These are phyloP conservation scores for Pagetopsis macropterus DNA, from an alignment of 2,797 vertebrate species.

Conservation along the genomic window DNA sequence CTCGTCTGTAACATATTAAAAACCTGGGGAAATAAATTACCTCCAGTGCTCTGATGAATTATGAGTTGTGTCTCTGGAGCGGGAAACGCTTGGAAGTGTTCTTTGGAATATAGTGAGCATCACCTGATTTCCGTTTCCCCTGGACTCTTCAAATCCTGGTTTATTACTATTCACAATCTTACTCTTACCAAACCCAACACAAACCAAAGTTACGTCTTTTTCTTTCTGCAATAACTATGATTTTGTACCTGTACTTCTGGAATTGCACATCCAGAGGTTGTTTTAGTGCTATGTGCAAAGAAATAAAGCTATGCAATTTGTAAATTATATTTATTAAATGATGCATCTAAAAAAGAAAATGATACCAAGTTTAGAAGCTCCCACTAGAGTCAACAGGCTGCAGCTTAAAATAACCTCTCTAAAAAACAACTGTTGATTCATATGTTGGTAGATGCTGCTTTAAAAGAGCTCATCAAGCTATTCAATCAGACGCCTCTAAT, in stretches of 20 bases:
- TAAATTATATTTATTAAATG: not conserved
- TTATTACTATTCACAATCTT: constrained; percentile 30
- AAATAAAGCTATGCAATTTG: constrained; percentile 1
- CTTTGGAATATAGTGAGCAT: constrained; percentile 78
- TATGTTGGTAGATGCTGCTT: not conserved
- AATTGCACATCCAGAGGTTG: not conserved
- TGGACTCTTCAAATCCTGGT: constrained; percentile 14
- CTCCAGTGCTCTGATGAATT: constrained; percentile 88
- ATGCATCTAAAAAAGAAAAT: not conserved
- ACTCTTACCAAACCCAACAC: not conserved
- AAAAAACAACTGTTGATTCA: constrained; percentile 5
- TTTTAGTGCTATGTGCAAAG: not conserved
- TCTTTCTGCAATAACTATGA: not conserved
- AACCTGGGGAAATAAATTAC: constrained; percentile 97
- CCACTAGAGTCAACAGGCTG: constrained; percentile 1
- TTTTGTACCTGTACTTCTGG: too few species aligned
- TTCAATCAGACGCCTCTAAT: not conserved
- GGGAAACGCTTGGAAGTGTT: constrained; percentile 73
- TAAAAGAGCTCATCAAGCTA: constrained; percentile 5
- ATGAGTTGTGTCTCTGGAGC: constrained; percentile 90
- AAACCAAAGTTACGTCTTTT: not conserved
- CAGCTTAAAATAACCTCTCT: constrained; percentile 21
- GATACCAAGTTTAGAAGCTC: not conserved
- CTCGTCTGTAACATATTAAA: constrained; percentile 99
- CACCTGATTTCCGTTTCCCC: constrained; percentile 57